Percentiles rank a stretch among this genome's conserved stretches.
Evolutionary conservation across 2,113 vertebrate species (phyloP).

Genomic region (Halichoerus grypus): DNA sequence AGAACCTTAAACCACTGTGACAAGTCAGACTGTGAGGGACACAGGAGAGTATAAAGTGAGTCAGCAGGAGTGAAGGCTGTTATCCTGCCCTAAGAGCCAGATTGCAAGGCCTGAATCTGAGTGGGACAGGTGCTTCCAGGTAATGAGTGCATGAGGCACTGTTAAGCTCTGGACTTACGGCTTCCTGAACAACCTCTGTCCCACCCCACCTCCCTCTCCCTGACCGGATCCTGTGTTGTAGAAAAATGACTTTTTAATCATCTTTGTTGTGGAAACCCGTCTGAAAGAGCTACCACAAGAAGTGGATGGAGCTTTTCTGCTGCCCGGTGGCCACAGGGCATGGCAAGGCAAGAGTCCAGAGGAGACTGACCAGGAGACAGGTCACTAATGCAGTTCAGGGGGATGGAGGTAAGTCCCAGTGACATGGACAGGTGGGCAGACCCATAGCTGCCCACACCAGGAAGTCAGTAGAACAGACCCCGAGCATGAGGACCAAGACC

Average conservation of each 20-base stretch:
- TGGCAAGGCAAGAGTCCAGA: fast-evolving
- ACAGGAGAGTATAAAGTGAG: background rate
- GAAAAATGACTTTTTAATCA: background rate
- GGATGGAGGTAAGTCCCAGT: background rate
- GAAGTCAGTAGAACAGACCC: fast-evolving
- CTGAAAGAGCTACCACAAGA: background rate
- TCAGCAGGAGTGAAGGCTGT: background rate
- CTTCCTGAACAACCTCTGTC: background rate
- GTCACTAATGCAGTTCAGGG: background rate
- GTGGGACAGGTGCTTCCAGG: too few species aligned
- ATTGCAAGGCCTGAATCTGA: background rate
- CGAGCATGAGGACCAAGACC: fast-evolving
- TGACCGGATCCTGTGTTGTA: background rate
- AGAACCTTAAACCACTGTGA: background rate
- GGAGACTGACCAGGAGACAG: fast-evolving
- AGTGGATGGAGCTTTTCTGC: background rate
- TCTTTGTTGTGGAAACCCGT: background rate
- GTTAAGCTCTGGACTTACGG: fast-evolving
- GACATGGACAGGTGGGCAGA: background rate
- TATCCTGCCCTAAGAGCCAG: background rate
- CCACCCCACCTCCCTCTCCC: fast-evolving
- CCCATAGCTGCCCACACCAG: background rate
- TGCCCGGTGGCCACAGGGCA: background rate
- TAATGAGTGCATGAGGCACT: fast-evolving
- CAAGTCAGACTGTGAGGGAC: background rate